These are phyloP conservation scores for Menidia menidia DNA, from an alignment of 2,797 vertebrate species.

Conservation along the genomic window DNA sequence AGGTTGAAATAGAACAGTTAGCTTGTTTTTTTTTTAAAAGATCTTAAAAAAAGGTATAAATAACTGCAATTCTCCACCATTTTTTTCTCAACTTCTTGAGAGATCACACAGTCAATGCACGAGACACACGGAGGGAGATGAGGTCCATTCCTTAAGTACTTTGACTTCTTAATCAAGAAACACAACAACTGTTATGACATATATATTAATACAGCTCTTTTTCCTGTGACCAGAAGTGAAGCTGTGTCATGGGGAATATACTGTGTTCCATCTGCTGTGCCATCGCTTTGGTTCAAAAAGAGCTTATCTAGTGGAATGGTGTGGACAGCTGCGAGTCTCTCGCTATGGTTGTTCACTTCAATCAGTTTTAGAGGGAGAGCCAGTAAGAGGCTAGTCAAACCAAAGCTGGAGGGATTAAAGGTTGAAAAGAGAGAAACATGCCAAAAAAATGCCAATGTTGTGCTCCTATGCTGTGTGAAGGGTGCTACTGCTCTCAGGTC, in stretches of 20 bases:
- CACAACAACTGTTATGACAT: constrained; percentile 54
- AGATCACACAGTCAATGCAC: constrained; percentile 10
- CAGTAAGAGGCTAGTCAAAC: constrained; percentile 38
- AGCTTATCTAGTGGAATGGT: constrained; percentile 45
- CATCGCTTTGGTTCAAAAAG: constrained; percentile 57
- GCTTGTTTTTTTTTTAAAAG: constrained; percentile 47
- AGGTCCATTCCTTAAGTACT: constrained; percentile 19
- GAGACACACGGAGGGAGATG: constrained; percentile 20
- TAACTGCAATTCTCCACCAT: background rate
- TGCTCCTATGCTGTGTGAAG: background rate
- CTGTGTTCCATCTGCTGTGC: constrained; percentile 61
- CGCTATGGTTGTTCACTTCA: constrained; percentile 53
- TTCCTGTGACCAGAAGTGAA: constrained; percentile 32
- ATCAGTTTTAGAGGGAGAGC: constrained; percentile 44
- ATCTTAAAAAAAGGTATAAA: constrained; percentile 31
- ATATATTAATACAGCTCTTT: constrained; percentile 59
- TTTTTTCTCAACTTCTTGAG: constrained; percentile 6
- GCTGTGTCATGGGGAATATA: constrained; percentile 48
- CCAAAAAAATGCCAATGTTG: constrained; percentile 5
- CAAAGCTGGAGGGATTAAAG: constrained; percentile 42
- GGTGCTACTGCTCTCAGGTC: background rate
- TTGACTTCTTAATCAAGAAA: constrained; percentile 29
- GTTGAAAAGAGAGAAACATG: background rate
- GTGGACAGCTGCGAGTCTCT: constrained; percentile 36
- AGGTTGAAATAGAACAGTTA: constrained; percentile 58